phyloP scores from a whole-genome alignment of 2,113 vertebrate species.

The Astatotilapia flaviijosephi region DNA sequence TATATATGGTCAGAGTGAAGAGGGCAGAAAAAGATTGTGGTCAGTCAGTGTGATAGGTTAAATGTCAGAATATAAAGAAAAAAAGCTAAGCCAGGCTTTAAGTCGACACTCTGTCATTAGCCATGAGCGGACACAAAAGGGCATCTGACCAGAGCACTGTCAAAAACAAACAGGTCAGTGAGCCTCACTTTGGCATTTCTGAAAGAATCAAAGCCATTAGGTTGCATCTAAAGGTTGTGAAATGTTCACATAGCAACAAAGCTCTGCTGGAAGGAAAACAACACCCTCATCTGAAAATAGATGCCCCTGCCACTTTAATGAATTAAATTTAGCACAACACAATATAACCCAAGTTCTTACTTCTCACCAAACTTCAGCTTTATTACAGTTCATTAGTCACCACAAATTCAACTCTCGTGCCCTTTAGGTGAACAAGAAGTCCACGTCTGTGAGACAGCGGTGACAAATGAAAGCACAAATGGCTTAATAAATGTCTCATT shows the following conservation, averaged over 20 bases:
- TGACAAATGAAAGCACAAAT: slow-evolving; percentile 22
- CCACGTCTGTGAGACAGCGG: background rate
- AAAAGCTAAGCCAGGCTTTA: background rate
- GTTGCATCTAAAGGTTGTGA: slow-evolving; percentile 23
- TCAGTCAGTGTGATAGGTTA: background rate
- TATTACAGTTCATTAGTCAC: slow-evolving; percentile 8
- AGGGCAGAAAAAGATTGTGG: background rate
- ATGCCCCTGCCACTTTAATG: background rate
- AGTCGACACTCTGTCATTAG: background rate
- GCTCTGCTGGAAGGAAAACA: background rate
- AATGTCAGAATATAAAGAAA: slow-evolving; percentile 9
- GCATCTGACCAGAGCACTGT: slow-evolving; percentile 11
- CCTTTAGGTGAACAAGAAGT: background rate
- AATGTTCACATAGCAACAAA: background rate
- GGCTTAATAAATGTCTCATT: slow-evolving; percentile 18
- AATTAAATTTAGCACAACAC: background rate
- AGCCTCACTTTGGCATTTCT: background rate
- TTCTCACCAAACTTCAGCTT: background rate
- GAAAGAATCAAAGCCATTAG: background rate
- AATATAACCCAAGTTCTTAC: background rate
- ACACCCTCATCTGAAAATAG: background rate
- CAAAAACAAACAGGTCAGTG: slow-evolving; percentile 18
- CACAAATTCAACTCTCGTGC: background rate
- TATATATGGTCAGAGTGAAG: background rate
- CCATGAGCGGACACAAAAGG: slow-evolving; percentile 22